Conservation (phyloP, 2,888 invertebrate genomes). For the Ochropleura plecta region DNA sequence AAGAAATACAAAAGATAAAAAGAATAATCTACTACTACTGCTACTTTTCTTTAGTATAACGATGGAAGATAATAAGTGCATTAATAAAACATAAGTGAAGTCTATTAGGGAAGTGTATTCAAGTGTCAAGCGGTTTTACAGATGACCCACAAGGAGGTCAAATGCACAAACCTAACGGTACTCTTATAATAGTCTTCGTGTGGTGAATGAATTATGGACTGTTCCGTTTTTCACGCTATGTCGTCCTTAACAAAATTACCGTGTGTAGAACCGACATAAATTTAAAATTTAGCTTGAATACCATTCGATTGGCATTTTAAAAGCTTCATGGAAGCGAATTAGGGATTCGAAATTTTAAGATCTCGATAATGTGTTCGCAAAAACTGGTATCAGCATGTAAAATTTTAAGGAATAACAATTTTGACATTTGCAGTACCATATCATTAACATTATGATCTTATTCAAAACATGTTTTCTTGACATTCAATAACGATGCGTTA, state of each 20-base stretch:
- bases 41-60: not conserved
- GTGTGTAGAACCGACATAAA: conserved; percentile 18
- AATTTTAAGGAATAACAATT: conserved; percentile 22
- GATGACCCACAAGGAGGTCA: conserved; percentile 82
- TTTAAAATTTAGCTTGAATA: conserved; percentile 11
- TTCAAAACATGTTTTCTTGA: conserved; percentile 44
- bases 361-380: conserved; percentile 12
- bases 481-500: conserved; percentile 49
- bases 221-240: conserved; percentile 62
- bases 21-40: no score
- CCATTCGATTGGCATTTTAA: not conserved
- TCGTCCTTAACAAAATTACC: conserved; percentile 50
- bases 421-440: conserved; percentile 36
- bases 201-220: conserved; percentile 76
- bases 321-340: conserved; percentile 13
- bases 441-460: conserved; percentile 36
- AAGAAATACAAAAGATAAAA: no score
- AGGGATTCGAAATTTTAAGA: conserved; percentile 1
- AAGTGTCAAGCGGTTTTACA: conserved; percentile 71
- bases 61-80: conserved; percentile 21
- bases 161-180: conserved; percentile 84
- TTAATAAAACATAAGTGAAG: conserved; percentile 40
- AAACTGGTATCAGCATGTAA: conserved; percentile 14
- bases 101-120: conserved; percentile 55
- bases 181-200: conserved; percentile 79